Evolutionary conservation across 2,888 invertebrate genomes (phyloP).

Genomic region (Nephrotoma guestfalica): DNA sequence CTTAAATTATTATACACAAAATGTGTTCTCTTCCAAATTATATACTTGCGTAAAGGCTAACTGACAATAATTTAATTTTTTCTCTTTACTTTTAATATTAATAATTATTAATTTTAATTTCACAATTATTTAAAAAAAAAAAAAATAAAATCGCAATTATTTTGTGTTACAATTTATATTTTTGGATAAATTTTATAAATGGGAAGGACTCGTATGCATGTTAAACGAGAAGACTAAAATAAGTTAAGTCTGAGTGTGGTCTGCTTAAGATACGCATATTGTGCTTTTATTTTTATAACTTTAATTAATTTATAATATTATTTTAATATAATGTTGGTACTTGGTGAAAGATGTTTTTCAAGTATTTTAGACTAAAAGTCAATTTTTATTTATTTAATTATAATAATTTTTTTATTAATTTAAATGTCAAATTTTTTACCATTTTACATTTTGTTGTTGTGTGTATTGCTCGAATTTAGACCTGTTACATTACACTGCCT

Average conservation of each 20-base stretch:
- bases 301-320: background rate
- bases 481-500: background rate
- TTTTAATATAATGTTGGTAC: background rate
- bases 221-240: background rate
- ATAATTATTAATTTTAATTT: background rate
- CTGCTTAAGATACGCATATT: background rate
- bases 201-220: background rate
- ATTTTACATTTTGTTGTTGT: background rate
- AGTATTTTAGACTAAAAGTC: background rate
- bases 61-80: background rate
- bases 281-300: background rate
- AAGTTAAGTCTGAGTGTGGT: background rate
- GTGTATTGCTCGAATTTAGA: background rate
- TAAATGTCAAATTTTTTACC: background rate
- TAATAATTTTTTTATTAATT: background rate
- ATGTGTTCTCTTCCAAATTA: background rate
- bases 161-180: background rate
- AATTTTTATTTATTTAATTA: background rate
- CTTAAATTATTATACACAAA: background rate
- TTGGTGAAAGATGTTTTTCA: background rate
- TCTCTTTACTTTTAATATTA: background rate
- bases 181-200: background rate
- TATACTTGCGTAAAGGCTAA: background rate
- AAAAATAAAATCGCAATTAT: background rate
- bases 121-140: background rate